phyloP scores from a whole-genome alignment of 2,113 vertebrate genomes.

The Balaeniceps rex region DNA sequence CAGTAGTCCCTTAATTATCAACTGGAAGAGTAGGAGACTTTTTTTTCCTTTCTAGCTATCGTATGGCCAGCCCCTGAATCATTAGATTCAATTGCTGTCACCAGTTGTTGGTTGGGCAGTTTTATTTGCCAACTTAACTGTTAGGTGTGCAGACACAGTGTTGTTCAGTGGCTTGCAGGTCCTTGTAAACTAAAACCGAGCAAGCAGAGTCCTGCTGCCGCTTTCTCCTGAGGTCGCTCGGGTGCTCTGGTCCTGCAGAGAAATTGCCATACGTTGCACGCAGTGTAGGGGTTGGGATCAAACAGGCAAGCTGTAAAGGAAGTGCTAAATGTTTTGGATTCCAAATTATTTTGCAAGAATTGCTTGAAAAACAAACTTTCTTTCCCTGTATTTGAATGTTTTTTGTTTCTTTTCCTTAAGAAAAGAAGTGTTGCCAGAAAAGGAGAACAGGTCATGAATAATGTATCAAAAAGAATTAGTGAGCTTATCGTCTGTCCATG shows the following conservation, averaged over 20 bases:
- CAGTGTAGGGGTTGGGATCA: not conserved
- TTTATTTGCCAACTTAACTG: not conserved
- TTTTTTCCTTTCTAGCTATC: not conserved
- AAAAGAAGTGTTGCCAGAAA: not conserved
- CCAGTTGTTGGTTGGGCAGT: not conserved
- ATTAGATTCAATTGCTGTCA: not conserved
- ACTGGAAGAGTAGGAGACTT: not conserved
- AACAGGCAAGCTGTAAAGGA: not conserved
- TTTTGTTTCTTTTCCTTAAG: not conserved
- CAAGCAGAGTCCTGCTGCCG: not conserved
- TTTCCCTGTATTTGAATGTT: not conserved
- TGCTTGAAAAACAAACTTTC: not conserved
- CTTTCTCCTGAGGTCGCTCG: not conserved
- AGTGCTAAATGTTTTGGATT: not conserved
- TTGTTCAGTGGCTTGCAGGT: not conserved
- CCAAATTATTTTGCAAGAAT: not conserved
- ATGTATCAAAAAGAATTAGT: constrained; percentile 59
- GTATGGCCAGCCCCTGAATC: not conserved
- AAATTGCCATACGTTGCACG: accelerated
- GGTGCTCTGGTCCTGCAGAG: not conserved
- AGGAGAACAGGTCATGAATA: constrained; percentile 49
- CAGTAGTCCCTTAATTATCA: not conserved
- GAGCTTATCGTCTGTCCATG: constrained; percentile 5
- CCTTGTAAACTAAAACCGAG: not conserved
- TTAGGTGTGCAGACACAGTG: not conserved